Percentiles rank a stretch among this genome's conserved stretches.
Evolutionary conservation across 2,113 vertebrate genomes (phyloP).

Genomic region (Onychostruthus taczanowskii): DNA sequence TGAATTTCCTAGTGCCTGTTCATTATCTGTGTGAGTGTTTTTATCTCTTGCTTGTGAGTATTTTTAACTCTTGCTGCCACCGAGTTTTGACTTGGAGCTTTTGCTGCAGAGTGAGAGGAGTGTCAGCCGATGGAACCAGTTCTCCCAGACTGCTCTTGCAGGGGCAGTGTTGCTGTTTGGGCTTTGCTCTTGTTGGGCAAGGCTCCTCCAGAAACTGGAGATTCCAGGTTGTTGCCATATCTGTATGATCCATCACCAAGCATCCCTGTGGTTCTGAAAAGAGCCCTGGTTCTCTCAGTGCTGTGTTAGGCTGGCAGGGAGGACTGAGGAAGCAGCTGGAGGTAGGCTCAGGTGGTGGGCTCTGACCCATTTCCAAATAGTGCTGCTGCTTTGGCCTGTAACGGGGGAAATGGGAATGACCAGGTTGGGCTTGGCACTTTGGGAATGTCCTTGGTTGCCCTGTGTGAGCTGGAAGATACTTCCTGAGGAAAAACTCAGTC

Average conservation of each 20-base stretch:
- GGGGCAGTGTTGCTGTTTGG: background rate
- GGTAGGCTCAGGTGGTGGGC: too few relatives aligned
- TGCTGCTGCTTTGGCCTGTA: background rate
- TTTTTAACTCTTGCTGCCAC: background rate
- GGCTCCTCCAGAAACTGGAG: background rate
- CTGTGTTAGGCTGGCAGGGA: background rate
- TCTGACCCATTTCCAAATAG: background rate
- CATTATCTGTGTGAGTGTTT: background rate
- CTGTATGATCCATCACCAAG: background rate
- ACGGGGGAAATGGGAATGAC: background rate
- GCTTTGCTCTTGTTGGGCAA: background rate
- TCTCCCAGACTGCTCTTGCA: background rate
- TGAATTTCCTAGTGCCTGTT: background rate
- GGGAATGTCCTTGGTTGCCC: background rate
- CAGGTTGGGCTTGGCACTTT: background rate
- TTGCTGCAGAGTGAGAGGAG: background rate
- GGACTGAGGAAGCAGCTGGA: background rate
- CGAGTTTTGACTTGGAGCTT: background rate
- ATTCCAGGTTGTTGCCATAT: background rate
- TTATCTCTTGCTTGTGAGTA: background rate
- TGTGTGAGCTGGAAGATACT: background rate
- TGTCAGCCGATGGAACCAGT: background rate
- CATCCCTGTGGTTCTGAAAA: background rate
- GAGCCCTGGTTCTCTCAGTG: fast-evolving
- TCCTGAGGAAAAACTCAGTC: background rate